Percentiles rank a stretch among this genome's conserved stretches.
Conservation (phyloP, 2,797 vertebrate species). For the Ctenochaetus hawaiiensis region DNA sequence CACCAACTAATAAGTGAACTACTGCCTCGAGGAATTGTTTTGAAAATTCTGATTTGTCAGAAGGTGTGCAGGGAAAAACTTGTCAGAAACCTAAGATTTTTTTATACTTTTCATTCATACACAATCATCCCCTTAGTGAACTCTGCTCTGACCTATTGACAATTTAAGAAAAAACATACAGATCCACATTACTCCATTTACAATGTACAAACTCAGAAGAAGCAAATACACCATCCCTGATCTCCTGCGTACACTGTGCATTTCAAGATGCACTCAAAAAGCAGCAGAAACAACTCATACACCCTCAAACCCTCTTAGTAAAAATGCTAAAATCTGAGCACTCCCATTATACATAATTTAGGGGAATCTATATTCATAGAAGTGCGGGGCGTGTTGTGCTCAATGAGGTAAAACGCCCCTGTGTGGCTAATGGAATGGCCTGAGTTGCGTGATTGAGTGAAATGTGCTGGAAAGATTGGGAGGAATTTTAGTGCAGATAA, state of each 20-base stretch:
- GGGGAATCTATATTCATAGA: constrained; percentile 87
- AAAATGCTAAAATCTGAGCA: constrained; percentile 84
- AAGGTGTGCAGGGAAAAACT: background rate
- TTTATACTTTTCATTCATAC: constrained; percentile 4
- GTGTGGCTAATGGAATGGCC: constrained; percentile 86
- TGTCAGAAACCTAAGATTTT: background rate
- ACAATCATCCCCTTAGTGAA: constrained; percentile 14
- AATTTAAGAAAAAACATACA: constrained; percentile 36
- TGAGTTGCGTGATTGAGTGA: constrained; percentile 86
- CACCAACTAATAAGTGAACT: background rate
- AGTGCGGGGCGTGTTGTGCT: constrained; percentile 83
- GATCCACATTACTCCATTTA: constrained; percentile 46
- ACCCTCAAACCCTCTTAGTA: constrained; percentile 81
- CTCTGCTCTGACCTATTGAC: constrained; percentile 41
- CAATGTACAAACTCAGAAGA: constrained; percentile 55
- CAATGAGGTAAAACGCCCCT: constrained; percentile 86
- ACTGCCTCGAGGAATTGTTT: background rate
- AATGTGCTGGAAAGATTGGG: constrained; percentile 87
- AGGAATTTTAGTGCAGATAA: constrained; percentile 85
- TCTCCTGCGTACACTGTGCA: constrained; percentile 53
- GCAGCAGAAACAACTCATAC: constrained; percentile 77
- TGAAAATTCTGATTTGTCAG: background rate
- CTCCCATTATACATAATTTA: constrained; percentile 87
- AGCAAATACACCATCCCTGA: constrained; percentile 38
- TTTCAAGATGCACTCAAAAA: constrained; percentile 81